These are phyloP conservation scores for Hydroisotoma schaefferi DNA, from an alignment of 2,888 invertebrate species.

Conservation along the genomic window DNA sequence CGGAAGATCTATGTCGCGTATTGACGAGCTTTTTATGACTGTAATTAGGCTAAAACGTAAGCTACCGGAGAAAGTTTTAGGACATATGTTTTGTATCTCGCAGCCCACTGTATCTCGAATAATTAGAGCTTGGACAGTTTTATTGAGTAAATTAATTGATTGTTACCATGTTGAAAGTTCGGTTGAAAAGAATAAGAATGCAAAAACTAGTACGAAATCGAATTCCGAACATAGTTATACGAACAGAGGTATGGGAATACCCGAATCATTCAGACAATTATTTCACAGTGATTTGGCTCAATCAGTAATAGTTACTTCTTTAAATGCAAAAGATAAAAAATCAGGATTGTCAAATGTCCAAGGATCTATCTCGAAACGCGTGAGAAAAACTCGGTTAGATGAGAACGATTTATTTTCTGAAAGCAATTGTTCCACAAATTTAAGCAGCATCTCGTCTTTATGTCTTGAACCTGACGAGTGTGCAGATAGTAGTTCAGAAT, in stretches of 20 bases:
- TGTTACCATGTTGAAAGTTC: slow-evolving; percentile 33
- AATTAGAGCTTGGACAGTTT: slow-evolving; percentile 47
- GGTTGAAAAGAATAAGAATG: neutral
- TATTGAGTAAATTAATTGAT: slow-evolving; percentile 45
- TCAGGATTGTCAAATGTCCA: neutral
- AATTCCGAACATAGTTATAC: slow-evolving; percentile 37
- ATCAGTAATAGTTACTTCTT: slow-evolving; percentile 35
- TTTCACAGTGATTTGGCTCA: slow-evolving; percentile 45
- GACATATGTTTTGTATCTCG: slow-evolving; percentile 48
- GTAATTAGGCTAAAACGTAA: slow-evolving; percentile 43
- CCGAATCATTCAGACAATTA: slow-evolving; percentile 43
- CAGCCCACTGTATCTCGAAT: slow-evolving; percentile 47
- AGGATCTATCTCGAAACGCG: neutral
- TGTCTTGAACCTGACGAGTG: neutral
- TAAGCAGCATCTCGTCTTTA: neutral
- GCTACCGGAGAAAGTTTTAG: slow-evolving; percentile 48
- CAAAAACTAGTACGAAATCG: slow-evolving; percentile 10
- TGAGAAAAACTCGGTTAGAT: neutral
- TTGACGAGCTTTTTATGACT: slow-evolving; percentile 48
- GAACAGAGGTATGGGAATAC: slow-evolving; percentile 39
- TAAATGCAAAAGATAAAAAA: slow-evolving; percentile 25
- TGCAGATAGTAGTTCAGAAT: neutral
- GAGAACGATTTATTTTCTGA: neutral
- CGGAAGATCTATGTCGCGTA: slow-evolving; percentile 42
- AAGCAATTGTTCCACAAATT: neutral